Evolutionary conservation across 1,140 invertebrate genomes (phyloP).

Genomic region (Micrasema longulum): DNA sequence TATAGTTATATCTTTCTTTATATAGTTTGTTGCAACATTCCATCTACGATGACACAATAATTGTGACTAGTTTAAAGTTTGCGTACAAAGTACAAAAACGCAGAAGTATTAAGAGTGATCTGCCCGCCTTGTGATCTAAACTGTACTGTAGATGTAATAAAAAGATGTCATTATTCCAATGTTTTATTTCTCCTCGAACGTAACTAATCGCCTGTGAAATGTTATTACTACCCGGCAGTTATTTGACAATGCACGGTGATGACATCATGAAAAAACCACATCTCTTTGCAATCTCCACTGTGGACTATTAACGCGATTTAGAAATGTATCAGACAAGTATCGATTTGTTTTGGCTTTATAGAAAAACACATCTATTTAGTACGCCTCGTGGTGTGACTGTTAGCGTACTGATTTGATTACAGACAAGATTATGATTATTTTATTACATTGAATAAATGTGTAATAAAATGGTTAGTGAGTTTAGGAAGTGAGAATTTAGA

Average conservation of each 20-base stretch:
- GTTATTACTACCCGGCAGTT: neutral
- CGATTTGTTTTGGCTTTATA: neutral
- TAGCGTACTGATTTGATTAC: no score
- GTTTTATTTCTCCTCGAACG: neutral
- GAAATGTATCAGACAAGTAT: neutral
- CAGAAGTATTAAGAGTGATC: slow-evolving; percentile 20
- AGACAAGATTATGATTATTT: no score
- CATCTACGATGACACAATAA: slow-evolving; percentile 16
- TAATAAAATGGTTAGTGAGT: no score
- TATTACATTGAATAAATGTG: no score
- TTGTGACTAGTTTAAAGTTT: slow-evolving; percentile 12
- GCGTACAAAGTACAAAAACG: slow-evolving; percentile 31
- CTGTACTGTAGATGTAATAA: slow-evolving; percentile 6
- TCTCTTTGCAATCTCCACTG: neutral
- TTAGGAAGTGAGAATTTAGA: no score
- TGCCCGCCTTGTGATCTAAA: slow-evolving; percentile 22
- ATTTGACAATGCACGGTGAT: neutral
- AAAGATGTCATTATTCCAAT: neutral
- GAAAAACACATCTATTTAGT: no score
- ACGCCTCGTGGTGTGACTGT: no score
- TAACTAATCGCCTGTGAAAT: neutral
- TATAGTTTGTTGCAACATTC: slow-evolving; percentile 22
- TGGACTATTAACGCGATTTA: neutral
- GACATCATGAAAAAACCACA: neutral
- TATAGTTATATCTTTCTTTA: slow-evolving; percentile 2